Evolutionary conservation across 2,888 invertebrate species (phyloP), one percentile per base, ranked within the genome.

Genomic region (Atherix ibis): DNA sequence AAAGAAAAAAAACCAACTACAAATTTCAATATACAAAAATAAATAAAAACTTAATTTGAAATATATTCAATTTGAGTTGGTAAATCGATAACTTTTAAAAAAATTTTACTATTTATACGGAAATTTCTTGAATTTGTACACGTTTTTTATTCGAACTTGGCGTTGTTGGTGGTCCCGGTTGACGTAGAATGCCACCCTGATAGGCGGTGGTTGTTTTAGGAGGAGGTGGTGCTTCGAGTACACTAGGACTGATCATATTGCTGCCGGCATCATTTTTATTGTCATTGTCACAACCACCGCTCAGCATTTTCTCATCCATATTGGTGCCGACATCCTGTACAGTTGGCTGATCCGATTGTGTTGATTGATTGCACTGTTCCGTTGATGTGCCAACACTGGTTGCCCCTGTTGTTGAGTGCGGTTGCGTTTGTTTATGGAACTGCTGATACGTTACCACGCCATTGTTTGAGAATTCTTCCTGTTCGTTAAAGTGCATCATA

Each of bases 101-200:
- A n/a, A n/a, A n/a, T n/a, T n/a, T n/a, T n/a, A n/a, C n/a, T n/a
- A 5, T 14, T 38, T 54, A 87, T 65, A 87, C 87, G 40, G 85
- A 85, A 65, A 88, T 88, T 62, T 88, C 87, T 62, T 85, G 85
- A 58, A 88, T 88, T 65, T 87, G 87, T 50, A 88, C 87, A 59
- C 87, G 73, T 63, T 87, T 87, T 63, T 87, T 87, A 67, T 76
- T 75, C 43, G 78, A 76, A 37, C 79, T 76, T 6, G 80, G 78
- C 2, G 80, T 76, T 34, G 50, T 45, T 32, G 49, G 47, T 29
- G 66, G 61, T 4, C 62, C 62, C 36, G 68, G 64, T 44, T 74
- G 68, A 40, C 76, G 56, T 26, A 77, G 56, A 31, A 77, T 77
- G 3, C 76, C 74, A 9, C 48, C 47, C 19, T 58, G 58, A 38